Evolutionary conservation across 92 coral and sea anemone species (phyloP).

Genomic region (Palythoa grandis): DNA sequence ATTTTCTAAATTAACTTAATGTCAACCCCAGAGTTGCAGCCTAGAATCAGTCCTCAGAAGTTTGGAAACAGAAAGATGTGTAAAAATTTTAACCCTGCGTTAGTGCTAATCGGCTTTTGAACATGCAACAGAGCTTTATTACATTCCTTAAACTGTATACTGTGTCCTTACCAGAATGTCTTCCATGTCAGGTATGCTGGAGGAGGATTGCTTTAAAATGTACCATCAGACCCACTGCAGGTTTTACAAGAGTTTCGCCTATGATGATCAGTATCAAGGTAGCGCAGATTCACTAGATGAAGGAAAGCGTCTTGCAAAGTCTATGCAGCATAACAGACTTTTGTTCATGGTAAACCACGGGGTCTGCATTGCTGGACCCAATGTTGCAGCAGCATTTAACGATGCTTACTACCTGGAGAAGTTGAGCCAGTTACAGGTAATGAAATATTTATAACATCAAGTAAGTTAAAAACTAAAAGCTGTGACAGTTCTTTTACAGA

Average conservation of each 20-base stretch:
- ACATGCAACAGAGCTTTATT: too few species aligned
- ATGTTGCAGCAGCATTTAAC: conserved; percentile 65
- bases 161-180: not conserved
- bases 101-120: too few species aligned
- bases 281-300: conserved; percentile 53
- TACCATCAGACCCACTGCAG: conserved; percentile 66
- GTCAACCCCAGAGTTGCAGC: too few species aligned
- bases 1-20: too few species aligned
- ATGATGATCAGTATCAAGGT: conserved; percentile 66
- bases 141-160: not conserved
- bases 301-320: conserved; percentile 73
- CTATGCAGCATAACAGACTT: conserved; percentile 60
- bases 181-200: conserved; percentile 61
- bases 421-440: conserved; percentile 75
- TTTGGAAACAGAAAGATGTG: too few species aligned
- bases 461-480: too few species aligned
- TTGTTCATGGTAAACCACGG: conserved; percentile 87
- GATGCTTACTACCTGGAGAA: conserved; percentile 68
- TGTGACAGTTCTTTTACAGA: too few species aligned
- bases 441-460: not conserved
- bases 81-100: too few species aligned
- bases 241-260: conserved; percentile 75
- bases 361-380: conserved; percentile 56
- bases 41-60: too few species aligned
- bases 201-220: conserved; percentile 67